These are phyloP conservation scores for Platichthys stellatus DNA, from an alignment of 2,113 vertebrate genomes.

Conservation along the genomic window DNA sequence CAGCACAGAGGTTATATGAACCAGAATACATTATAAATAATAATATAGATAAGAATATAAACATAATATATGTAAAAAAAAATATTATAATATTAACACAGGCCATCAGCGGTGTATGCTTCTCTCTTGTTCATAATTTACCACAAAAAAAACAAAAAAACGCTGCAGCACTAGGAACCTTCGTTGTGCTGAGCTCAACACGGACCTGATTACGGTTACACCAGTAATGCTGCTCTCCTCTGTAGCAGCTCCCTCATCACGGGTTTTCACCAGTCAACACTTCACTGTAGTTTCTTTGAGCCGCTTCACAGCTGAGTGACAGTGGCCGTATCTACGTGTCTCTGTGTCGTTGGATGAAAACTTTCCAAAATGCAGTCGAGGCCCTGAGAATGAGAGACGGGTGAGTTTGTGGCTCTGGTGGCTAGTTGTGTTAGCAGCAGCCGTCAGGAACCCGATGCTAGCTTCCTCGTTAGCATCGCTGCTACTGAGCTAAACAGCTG, in stretches of 20 bases:
- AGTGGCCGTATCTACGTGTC: not conserved
- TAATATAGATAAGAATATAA: not conserved
- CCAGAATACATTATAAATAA: not conserved
- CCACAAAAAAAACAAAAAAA: no score
- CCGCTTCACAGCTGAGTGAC: slow-evolving; percentile 19
- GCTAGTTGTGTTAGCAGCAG: slow-evolving; percentile 34
- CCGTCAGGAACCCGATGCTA: not conserved
- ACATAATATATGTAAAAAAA: not conserved
- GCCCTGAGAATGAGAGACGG: slow-evolving; percentile 70
- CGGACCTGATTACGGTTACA: slow-evolving; percentile 46
- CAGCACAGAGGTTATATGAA: not conserved
- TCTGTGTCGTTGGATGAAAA: not conserved
- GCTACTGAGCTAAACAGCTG: slow-evolving; percentile 5
- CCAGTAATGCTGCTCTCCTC: slow-evolving; percentile 54
- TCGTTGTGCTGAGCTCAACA: not conserved
- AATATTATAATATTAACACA: not conserved
- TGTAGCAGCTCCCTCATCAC: slow-evolving; percentile 31
- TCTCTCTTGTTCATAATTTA: not conserved
- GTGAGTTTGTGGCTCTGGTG: slow-evolving; percentile 61
- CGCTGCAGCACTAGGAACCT: slow-evolving; percentile 50
- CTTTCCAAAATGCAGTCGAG: slow-evolving; percentile 8
- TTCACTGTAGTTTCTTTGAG: not conserved
- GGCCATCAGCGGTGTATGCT: not conserved
- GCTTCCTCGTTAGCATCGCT: not conserved
- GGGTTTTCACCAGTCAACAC: not conserved